Evolutionary conservation across 1,140 invertebrate species (phyloP), one percentile per base, ranked within the genome.

Genomic region (Drosophila santomea): DNA sequence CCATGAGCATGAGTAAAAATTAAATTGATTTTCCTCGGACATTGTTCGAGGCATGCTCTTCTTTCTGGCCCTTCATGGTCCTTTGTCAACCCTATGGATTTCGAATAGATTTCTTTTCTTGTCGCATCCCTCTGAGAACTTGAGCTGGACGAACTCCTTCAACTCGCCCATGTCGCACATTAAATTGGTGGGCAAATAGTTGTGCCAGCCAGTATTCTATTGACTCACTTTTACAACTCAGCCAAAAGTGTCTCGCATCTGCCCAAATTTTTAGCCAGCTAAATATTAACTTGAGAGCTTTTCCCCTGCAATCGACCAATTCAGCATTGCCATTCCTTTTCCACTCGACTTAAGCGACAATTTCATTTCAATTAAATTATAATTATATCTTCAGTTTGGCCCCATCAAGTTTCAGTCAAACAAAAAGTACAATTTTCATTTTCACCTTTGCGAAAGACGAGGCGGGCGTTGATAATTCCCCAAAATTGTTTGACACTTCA

Each of bases 1-100:
- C 72, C 63, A 58, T 80, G 83, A 79, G 80, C 83, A 88, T 74
- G 75, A 82, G 79, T 76, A 80, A 82, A 82, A 88, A 88, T 86
- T 83, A 88, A 88, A 88, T 88, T 88, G 83, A 88, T 88, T 88
- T 88, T 88, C 47, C 64, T 68, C 7, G 83, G 72, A 83, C 83
- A 88, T 64, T 68, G 75, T 78, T 58, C 51, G 63, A 67, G 23
- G 63, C 52, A 59, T 51, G 32, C 45, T 50, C 67, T 75, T 54
- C 23, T 35, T 57, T 66, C 56, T 76, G 67, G 54, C 48, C 28
- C 52, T 74, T 74, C 59, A 78, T 64, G 56, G 55, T 47, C 43
- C 72, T 66, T 52, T 67, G 61, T 56, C 47, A 69, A 28, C 58
- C 55, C 45, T 11, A 20, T 58, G 43, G 47, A 39, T 32, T 51